Evolutionary conservation across 2,888 invertebrate genomes (phyloP).

Genomic region (Argyresthia albistria): DNA sequence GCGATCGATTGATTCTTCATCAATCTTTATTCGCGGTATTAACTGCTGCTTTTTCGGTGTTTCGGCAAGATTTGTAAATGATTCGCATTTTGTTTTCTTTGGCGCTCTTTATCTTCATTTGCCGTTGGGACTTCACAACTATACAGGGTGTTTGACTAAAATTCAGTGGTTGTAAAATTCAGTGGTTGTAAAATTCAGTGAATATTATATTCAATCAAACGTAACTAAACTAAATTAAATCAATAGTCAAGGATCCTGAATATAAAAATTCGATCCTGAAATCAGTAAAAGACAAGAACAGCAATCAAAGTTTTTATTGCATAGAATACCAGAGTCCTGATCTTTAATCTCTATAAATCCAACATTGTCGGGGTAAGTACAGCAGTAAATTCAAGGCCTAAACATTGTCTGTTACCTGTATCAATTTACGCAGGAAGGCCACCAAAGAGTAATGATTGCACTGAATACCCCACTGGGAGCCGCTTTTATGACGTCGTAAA

Average conservation of each 20-base stretch:
- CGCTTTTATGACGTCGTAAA: constrained; percentile 27
- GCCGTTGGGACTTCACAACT: too few relatives aligned
- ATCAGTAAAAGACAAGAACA: too few relatives aligned
- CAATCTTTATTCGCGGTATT: constrained; percentile 65
- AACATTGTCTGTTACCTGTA: constrained; percentile 20
- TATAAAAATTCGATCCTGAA: too few relatives aligned
- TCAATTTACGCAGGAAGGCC: constrained; percentile 30
- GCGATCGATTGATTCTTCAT: constrained; percentile 65
- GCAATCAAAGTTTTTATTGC: too few relatives aligned
- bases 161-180: not conserved
- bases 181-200: too few relatives aligned
- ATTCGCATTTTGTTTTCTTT: not conserved
- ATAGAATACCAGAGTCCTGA: too few relatives aligned
- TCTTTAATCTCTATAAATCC: not conserved
- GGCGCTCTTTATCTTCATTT: not conserved
- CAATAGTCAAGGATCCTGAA: too few relatives aligned
- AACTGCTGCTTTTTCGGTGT: constrained; percentile 31
- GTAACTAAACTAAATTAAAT: too few relatives aligned
- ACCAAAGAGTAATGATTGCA: constrained; percentile 17
- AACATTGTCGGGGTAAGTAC: constrained; percentile 19
- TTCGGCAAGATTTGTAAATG: constrained; percentile 3
- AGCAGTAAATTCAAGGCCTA: constrained; percentile 24
- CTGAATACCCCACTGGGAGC: constrained; percentile 4
- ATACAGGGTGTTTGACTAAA: too few relatives aligned
- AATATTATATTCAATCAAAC: too few relatives aligned